These are phyloP conservation scores for Vombatus ursinus DNA, from an alignment of 2,113 vertebrate species.

Conservation along the genomic window DNA sequence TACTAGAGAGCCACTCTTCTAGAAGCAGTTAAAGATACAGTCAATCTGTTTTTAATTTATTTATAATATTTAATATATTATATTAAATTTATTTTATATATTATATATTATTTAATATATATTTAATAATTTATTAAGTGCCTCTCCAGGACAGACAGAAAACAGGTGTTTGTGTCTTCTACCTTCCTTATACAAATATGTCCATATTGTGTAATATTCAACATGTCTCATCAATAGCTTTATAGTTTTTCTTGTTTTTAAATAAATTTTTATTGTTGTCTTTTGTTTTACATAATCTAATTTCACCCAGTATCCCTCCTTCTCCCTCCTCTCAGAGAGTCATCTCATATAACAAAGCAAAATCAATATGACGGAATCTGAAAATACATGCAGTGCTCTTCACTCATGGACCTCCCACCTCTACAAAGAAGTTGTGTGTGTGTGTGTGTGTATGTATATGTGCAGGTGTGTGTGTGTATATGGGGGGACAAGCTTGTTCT, in stretches of 20 bases:
- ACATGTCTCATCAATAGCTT: background rate
- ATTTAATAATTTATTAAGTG: background rate
- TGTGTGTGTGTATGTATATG: background rate
- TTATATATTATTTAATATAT: too few relatives aligned
- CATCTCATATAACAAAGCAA: background rate
- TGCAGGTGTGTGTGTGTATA: too few relatives aligned
- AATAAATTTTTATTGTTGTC: background rate
- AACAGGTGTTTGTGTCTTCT: background rate
- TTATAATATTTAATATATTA: too few relatives aligned
- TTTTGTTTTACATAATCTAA: background rate
- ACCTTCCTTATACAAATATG: background rate
- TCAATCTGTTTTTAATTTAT: too few relatives aligned
- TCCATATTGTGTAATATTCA: background rate
- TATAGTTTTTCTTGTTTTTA: background rate
- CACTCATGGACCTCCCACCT: background rate
- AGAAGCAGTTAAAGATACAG: background rate
- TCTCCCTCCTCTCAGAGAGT: background rate
- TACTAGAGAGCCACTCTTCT: background rate
- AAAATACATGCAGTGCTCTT: background rate
- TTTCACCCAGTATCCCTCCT: background rate
- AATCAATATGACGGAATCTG: background rate
- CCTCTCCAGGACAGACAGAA: background rate
- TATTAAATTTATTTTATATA: too few relatives aligned
- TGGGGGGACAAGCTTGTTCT: background rate
- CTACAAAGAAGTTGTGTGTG: background rate